Evolutionary conservation across 2,888 invertebrate genomes (phyloP), one percentile per base, ranked within the genome.

Genomic region (Zaprionus obscuricornis): DNA sequence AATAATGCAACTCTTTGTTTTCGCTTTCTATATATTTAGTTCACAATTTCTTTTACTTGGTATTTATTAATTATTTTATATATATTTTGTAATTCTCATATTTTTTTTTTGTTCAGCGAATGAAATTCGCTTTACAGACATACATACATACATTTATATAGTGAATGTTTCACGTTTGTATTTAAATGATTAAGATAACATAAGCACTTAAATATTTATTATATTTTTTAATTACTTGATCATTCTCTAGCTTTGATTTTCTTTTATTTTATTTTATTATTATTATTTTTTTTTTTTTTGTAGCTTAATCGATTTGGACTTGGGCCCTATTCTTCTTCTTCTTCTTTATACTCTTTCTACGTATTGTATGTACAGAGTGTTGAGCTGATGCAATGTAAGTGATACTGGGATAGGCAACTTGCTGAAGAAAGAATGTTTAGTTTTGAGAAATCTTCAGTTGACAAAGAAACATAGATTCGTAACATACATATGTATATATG

Each of bases 1-100:
- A 0, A 10, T 26, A 1, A 18, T 34, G 22, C 22, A 22, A 27
- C 27, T 2, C 20, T 37, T 55, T 31, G 22, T 49, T 43, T 22
- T 18, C 10, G 33, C 60, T 72, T 81, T 76, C 59, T 66, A 59
- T 82, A 78, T 66, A 84, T 84, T 74, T 79, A 71, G 57, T 75
- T 34, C 72, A 74, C 73, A 73, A 47, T 51, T 74, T 60, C n/a
- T 49, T 58, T 47, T 37, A 51, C 6, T 52, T 51, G 5, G 40
- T 52, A 47, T 54, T 17, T 27, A 22, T 29, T 46, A 43, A 14
- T 51, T 16, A 2, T 37, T 40, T 39, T 40, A 5, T 24, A 5
- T 33, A n/a, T 40, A 36, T 34, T 10, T 43, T 6, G 29, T 22
- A 22, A 22, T 14, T 18, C 6, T 11, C 14, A 43, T 29, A 50